Percentiles rank a stretch among this genome's conserved stretches.
Evolutionary conservation across 2,888 invertebrate genomes (phyloP).

Genomic region (Leptopilina syphax): DNA sequence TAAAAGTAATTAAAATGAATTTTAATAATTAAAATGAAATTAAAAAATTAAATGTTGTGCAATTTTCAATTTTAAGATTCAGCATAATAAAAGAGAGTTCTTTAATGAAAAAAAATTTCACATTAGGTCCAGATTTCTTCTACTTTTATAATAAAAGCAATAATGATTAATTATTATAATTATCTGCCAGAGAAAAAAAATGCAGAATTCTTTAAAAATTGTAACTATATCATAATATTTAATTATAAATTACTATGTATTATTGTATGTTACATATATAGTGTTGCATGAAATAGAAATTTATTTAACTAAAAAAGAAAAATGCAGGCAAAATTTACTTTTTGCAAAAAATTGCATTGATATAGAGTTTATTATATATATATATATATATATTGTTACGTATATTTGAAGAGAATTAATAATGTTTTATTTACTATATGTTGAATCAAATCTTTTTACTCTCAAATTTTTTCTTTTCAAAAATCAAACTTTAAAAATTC

Average conservation of each 20-base stretch:
- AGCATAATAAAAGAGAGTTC: neutral
- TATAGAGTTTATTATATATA: conserved; percentile 28
- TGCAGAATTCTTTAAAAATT: conserved; percentile 20
- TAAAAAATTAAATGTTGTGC: too few relatives aligned
- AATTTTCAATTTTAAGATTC: too few relatives aligned
- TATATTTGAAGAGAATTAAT: conserved; percentile 24
- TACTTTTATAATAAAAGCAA: conserved; percentile 54
- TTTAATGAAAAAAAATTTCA: conserved; percentile 30
- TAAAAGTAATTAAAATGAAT: too few relatives aligned
- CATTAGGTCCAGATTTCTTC: conserved; percentile 60
- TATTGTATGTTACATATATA: conserved; percentile 39
- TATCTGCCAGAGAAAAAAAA: conserved; percentile 41
- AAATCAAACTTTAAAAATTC: neutral
- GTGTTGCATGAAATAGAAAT: conserved; percentile 40
- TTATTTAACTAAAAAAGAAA: conserved; percentile 24
- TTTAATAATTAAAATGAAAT: too few relatives aligned
- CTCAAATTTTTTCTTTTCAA: neutral
- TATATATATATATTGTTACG: conserved; percentile 3
- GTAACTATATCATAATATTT: conserved; percentile 35
- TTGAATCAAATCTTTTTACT: neutral
- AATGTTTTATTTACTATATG: conserved; percentile 27
- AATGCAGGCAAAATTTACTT: conserved; percentile 25
- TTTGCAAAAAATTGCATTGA: conserved; percentile 19
- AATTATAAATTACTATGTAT: conserved; percentile 39
- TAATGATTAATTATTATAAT: conserved; percentile 59